Conservation (phyloP, 2,113 vertebrate genomes). For the human (Homo sapiens) region DNA sequence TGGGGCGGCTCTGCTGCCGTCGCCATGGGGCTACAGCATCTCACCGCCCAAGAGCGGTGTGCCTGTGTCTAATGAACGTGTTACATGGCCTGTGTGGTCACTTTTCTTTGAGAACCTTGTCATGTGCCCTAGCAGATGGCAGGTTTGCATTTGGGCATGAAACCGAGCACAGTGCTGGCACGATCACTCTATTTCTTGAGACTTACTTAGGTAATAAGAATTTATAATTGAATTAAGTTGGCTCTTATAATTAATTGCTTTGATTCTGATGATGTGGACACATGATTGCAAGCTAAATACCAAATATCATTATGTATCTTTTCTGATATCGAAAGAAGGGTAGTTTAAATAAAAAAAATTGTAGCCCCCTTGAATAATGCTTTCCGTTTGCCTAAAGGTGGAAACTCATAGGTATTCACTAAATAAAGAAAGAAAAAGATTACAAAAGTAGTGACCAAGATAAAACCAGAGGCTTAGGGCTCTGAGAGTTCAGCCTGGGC, state of each 20-base stretch:
- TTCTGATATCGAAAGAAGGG: neutral
- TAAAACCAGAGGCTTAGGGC: neutral
- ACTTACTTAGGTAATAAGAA: conserved; percentile 21
- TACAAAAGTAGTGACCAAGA: neutral
- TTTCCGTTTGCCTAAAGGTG: neutral
- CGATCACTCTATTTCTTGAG: neutral
- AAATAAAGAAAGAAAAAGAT: neutral
- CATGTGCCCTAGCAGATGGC: neutral
- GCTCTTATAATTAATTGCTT: conserved; percentile 8
- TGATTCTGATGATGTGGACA: neutral
- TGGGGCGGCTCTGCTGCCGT: neutral
- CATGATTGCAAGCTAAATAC: neutral
- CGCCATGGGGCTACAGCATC: neutral
- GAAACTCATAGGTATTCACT: neutral
- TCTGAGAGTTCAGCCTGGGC: neutral
- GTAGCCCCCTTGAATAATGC: neutral
- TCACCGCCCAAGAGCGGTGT: neutral
- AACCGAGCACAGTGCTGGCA: neutral
- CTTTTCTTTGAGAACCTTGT: conserved; percentile 40
- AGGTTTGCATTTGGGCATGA: neutral
- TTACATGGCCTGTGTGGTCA: neutral
- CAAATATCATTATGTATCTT: neutral
- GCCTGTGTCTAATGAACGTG: neutral
- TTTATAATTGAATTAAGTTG: conserved; percentile 55
- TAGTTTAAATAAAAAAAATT: neutral